Conservation (phyloP, 2,113 vertebrate genomes). For the Notothenia rossii region DNA sequence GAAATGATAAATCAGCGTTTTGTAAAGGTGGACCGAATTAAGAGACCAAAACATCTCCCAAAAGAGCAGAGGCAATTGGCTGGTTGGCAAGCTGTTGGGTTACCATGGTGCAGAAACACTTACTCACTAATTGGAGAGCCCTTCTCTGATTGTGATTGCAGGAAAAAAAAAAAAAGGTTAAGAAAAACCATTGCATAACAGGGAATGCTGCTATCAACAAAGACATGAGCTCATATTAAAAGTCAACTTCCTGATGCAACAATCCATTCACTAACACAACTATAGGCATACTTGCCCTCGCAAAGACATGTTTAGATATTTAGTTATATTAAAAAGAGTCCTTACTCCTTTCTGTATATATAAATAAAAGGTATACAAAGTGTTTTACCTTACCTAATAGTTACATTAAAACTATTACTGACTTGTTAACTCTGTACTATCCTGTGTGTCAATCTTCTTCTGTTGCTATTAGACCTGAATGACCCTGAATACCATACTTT, state of each 20-base stretch:
- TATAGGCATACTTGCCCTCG: not conserved
- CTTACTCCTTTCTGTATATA: too few relatives aligned
- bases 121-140: constrained; percentile 48
- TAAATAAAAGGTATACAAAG: too few relatives aligned
- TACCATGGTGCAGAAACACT: constrained; percentile 40
- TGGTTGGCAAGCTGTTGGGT: not conserved
- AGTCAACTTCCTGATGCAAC: not conserved
- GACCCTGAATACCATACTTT: not conserved
- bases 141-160: not conserved
- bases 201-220: not conserved
- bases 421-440: too few relatives aligned
- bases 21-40: not conserved
- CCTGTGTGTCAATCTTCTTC: too few relatives aligned
- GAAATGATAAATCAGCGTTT: not conserved
- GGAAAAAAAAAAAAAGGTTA: not conserved
- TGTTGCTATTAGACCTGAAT: too few relatives aligned
- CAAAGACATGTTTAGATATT: too few relatives aligned
- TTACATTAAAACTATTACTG: too few relatives aligned
- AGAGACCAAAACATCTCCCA: constrained; percentile 24
- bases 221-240: not conserved
- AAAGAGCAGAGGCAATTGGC: constrained; percentile 23
- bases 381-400: too few relatives aligned
- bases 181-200: not conserved
- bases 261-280: not conserved
- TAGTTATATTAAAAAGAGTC: too few relatives aligned